These are phyloP conservation scores for Ciconia boyciana DNA, from an alignment of 2,113 vertebrate species.

Conservation along the genomic window DNA sequence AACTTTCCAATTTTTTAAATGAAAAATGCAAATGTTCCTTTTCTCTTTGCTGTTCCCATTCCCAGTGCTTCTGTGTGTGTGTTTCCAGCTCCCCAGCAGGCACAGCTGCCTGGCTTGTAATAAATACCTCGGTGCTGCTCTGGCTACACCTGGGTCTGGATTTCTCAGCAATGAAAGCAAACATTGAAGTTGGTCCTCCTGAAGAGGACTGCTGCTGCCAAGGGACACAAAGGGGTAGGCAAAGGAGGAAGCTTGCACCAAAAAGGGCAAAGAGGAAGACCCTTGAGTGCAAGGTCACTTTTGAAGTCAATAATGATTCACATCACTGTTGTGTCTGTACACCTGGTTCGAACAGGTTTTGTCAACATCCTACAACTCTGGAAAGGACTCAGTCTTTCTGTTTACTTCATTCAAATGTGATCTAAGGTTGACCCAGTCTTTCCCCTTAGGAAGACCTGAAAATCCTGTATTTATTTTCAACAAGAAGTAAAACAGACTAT, in stretches of 20 bases:
- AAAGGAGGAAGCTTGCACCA: fast-evolving
- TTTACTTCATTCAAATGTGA: not conserved
- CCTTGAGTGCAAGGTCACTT: not conserved
- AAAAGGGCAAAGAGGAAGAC: not conserved
- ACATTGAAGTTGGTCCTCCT: not conserved
- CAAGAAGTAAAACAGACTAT: not conserved
- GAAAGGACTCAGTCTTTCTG: not conserved
- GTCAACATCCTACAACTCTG: not conserved
- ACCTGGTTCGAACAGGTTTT: not conserved
- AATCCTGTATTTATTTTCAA: not conserved
- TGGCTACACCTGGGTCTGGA: not conserved
- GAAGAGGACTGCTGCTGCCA: not conserved
- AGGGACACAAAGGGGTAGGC: not conserved
- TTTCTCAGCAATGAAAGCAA: not conserved
- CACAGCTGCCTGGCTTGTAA: not conserved
- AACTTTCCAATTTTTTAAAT: not conserved
- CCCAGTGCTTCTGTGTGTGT: too few species aligned
- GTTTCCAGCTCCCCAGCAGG: not conserved
- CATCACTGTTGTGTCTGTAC: not conserved
- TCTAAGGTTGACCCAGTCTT: not conserved
- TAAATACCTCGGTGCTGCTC: not conserved
- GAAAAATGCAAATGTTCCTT: not conserved
- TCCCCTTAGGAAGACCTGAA: not conserved
- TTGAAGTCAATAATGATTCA: not conserved
- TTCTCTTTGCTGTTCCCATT: not conserved